Base-by-base conservation (phyloP, 2,113 vertebrate species). In the Chinchilla lanigera region DNA sequence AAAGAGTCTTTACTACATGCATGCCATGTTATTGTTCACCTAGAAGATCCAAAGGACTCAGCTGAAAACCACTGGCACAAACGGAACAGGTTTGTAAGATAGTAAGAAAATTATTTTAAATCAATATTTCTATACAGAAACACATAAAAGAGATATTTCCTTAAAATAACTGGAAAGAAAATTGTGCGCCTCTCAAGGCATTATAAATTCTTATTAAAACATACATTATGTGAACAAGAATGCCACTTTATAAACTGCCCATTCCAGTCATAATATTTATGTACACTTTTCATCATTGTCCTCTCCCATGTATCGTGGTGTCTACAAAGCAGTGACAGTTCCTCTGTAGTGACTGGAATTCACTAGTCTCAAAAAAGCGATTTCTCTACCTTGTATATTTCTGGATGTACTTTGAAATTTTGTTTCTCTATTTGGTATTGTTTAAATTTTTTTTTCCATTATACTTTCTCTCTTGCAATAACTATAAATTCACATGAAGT, bases 91-190 rank as follows among this genome's bases (percentile, higher is more conserved):
- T 83, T 84, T 61, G 20, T 61, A 81, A 95, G 10, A 1, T 81
- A 9, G 20, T 20, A 87, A 77, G n/a, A 88, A 86, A 96, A 86
- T 61, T 88, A 1, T 80, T 96, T 26, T 20, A 91, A 89, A 60
- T 86, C 35, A 75, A 47, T 44, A 65, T 89, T 67, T 63, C 75
- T 81, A n/a, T 54, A 26, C 50, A 30, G 38, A 58, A 89, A 88
- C 20, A 54, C 28, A 89, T 35, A 30, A 41, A 33, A 63, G 44
- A 63, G 54, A 2, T 22, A 26, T 80, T 92, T 75, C 35, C 44
- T 50, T 56, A 85, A 58, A 84, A 89, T 90, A 90, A 44, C 82
- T 93, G 85, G 38, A 81, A 81, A 85, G 71, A 81, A 22, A 90
- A 81, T 88, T 83, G 3, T 71, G 16, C 71, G 38, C 41, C 14